A percentile compares a stretch with the other conserved stretches of the same genome.
Conservation (phyloP, 2,113 vertebrate genomes). For the Hippocampus comes region DNA sequence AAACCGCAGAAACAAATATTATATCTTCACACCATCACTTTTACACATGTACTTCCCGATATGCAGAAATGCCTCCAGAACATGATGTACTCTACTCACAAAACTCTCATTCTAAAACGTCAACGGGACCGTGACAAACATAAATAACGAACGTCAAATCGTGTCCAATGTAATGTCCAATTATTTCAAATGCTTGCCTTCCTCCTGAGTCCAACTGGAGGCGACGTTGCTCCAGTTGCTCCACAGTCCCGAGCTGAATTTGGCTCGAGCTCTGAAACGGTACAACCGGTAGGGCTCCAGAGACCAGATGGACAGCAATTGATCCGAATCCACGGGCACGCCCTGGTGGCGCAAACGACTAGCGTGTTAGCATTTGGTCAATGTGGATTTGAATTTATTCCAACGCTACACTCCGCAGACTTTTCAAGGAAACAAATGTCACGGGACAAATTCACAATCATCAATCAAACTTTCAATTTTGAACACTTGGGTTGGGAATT, state of each 20-base stretch:
- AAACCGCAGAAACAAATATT: not conserved
- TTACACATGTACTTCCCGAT: not conserved
- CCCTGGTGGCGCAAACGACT: slow-evolving; percentile 19
- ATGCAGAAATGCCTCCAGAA: not conserved
- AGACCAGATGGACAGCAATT: slow-evolving; percentile 26
- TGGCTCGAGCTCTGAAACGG: slow-evolving; percentile 61
- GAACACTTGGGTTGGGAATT: too few relatives aligned
- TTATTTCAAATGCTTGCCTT: slow-evolving; percentile 49
- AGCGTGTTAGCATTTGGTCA: not conserved
- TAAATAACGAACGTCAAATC: not conserved
- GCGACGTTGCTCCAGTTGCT: slow-evolving; percentile 62
- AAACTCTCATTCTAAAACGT: not conserved
- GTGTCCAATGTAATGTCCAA: not conserved
- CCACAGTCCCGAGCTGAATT: slow-evolving; percentile 61
- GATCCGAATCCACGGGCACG: slow-evolving; percentile 6
- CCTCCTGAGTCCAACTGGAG: slow-evolving; percentile 62
- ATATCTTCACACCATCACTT: not conserved
- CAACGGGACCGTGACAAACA: too few relatives aligned
- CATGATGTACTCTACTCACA: not conserved
- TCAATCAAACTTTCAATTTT: too few relatives aligned
- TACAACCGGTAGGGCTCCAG: slow-evolving; percentile 56
- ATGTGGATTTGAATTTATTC: too few relatives aligned
- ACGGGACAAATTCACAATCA: too few relatives aligned
- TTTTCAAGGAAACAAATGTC: too few relatives aligned
- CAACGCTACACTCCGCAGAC: too few relatives aligned